Evolutionary conservation across 2,888 invertebrate species (phyloP).

Genomic region (Lasiommata megera): DNA sequence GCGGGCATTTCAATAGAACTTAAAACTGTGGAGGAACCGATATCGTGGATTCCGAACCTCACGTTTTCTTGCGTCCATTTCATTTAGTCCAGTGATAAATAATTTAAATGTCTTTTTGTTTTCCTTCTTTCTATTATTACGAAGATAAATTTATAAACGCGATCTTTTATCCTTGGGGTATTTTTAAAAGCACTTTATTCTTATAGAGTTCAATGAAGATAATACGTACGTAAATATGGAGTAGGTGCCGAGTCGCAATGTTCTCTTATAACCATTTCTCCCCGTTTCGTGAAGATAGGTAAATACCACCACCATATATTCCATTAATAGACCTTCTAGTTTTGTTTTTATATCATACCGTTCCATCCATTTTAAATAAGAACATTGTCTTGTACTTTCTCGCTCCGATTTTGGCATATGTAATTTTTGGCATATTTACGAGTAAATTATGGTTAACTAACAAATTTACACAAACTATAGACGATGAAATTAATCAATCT

Average conservation of each 20-base stretch:
- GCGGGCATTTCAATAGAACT: neutral
- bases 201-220: neutral
- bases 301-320: too few species aligned
- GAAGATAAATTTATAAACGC: neutral
- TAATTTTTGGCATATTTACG: too few species aligned
- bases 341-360: too few species aligned
- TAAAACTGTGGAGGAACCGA: neutral
- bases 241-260: neutral
- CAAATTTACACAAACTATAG: too few species aligned
- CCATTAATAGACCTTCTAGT: too few species aligned
- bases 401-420: too few species aligned
- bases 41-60: neutral
- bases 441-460: too few species aligned
- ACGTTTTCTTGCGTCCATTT: slow-evolving; percentile 7
- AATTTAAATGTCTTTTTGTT: slow-evolving; percentile 4
- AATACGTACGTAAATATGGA: neutral
- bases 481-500: too few species aligned
- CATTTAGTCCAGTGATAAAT: slow-evolving; percentile 11
- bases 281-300: too few species aligned
- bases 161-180: neutral
- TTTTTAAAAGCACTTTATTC: neutral
- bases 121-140: neutral
- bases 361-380: too few species aligned
- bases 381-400: too few species aligned
- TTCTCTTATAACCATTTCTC: too few species aligned